A percentile compares a stretch with the other conserved stretches of the same genome.
These are phyloP conservation scores for Nycticorax nycticorax DNA, from an alignment of 2,113 vertebrate species.

Conservation along the genomic window DNA sequence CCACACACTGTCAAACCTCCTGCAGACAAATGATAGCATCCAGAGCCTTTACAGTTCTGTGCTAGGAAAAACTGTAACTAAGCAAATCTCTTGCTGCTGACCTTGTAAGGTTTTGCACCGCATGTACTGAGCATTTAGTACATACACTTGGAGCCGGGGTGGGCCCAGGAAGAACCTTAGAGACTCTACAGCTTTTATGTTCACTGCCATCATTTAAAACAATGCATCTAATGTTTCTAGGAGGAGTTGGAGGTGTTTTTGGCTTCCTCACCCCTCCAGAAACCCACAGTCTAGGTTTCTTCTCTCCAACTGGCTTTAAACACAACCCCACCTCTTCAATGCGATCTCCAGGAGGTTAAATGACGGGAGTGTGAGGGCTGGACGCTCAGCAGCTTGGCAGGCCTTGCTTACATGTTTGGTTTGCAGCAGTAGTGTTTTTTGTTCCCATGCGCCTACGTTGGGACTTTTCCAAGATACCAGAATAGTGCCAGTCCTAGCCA, in stretches of 20 bases:
- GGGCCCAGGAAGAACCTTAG: not conserved
- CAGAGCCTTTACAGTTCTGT: not conserved
- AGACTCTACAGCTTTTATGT: not conserved
- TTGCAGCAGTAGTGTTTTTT: not conserved
- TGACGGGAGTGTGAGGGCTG: not conserved
- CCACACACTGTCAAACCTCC: not conserved
- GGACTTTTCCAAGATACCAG: not conserved
- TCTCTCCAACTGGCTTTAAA: not conserved
- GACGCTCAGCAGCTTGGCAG: not conserved
- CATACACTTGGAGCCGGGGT: accelerated
- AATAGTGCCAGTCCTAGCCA: not conserved
- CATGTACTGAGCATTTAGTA: not conserved
- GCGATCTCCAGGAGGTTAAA: not conserved
- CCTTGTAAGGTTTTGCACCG: not conserved
- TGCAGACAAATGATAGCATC: not conserved
- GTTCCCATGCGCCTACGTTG: not conserved
- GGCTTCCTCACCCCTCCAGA: not conserved
- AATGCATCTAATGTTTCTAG: not conserved
- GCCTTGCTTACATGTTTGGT: not conserved
- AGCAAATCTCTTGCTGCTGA: not conserved
- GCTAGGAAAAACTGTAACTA: not conserved
- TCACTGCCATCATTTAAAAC: not conserved
- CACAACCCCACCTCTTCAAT: not conserved
- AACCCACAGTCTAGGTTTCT: not conserved
- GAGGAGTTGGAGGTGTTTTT: not conserved